These are phyloP conservation scores for Deroptyus accipitrinus DNA, from an alignment of 2,113 vertebrate genomes.

Conservation along the genomic window DNA sequence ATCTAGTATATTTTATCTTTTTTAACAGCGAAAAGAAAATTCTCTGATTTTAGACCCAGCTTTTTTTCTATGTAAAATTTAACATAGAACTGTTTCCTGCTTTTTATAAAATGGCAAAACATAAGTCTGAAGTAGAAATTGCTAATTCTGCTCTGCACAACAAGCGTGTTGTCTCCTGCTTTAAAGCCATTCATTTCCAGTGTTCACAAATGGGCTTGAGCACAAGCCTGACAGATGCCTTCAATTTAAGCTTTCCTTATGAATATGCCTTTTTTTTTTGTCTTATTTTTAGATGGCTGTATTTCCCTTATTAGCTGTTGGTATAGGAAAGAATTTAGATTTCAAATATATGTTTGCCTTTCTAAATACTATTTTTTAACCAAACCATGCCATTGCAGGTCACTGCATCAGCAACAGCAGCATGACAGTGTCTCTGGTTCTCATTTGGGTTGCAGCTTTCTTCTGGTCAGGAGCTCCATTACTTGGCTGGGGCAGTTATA, in stretches of 20 bases:
- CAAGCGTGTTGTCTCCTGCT: neutral
- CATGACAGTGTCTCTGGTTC: constrained; percentile 76
- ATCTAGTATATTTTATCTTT: neutral
- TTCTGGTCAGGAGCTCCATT: constrained; percentile 88
- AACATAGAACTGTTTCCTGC: neutral
- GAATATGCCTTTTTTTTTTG: neutral
- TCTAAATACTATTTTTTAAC: neutral
- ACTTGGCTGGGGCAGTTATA: constrained; percentile 90
- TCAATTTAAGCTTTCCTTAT: neutral
- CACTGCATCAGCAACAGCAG: constrained; percentile 80
- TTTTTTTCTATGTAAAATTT: neutral
- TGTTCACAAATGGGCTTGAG: neutral
- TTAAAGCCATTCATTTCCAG: neutral
- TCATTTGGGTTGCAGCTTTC: constrained; percentile 83
- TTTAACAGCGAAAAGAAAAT: neutral
- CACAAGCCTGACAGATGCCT: neutral
- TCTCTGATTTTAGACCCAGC: neutral
- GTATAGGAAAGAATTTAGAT: neutral
- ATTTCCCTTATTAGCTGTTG: neutral
- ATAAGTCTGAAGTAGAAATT: neutral
- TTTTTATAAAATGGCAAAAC: neutral
- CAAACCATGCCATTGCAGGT: constrained; percentile 64
- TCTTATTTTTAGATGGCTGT: neutral
- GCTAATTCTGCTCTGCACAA: neutral
- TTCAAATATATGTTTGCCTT: neutral